Evolutionary conservation across 2,888 invertebrate species (phyloP).

Genomic region (Aspidapion aeneum): DNA sequence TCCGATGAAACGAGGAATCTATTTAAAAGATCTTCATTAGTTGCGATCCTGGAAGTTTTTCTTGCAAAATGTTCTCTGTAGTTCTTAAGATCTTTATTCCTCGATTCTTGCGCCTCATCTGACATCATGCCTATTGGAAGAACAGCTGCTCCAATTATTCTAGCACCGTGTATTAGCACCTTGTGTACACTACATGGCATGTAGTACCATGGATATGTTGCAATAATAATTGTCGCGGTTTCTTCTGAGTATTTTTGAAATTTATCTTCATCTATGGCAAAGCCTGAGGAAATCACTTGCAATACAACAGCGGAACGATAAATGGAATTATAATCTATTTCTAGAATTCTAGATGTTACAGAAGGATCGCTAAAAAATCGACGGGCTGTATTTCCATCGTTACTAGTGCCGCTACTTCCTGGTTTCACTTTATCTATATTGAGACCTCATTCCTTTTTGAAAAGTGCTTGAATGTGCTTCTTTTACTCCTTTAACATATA

Average conservation of each 20-base stretch:
- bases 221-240: neutral
- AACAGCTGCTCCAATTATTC: neutral
- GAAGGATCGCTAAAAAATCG: neutral
- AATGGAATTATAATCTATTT: neutral
- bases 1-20: neutral
- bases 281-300: neutral
- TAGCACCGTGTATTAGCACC: neutral
- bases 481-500: neutral
- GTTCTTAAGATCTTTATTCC: neutral
- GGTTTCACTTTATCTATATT: conserved; percentile 1
- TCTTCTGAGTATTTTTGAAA: neutral
- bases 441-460: neutral
- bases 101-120: neutral
- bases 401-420: neutral
- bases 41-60: neutral
- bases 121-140: neutral
- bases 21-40: neutral
- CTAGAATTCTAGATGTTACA: neutral
- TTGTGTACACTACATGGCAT: neutral
- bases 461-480: neutral
- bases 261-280: neutral
- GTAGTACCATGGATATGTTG: neutral
- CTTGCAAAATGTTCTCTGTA: neutral
- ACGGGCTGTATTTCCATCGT: neutral
- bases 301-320: neutral